Base-by-base conservation (phyloP, 1,140 invertebrate species). In the Belonocnema kinseyi region DNA sequence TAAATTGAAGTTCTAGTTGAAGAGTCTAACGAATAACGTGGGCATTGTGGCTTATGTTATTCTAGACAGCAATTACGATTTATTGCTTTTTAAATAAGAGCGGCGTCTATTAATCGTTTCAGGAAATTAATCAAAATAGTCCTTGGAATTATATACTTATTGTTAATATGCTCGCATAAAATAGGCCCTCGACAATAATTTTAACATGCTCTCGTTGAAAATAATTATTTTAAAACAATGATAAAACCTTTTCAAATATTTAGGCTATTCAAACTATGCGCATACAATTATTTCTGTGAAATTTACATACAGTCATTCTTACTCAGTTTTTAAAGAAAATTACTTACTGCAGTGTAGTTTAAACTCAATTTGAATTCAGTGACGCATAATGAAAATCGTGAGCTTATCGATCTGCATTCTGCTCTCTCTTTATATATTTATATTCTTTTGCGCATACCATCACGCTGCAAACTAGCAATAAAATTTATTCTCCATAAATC, bases 301-400 rank as follows among this genome's bases (percentile, higher is more conserved):
- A 33, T 66, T 66, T 14, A 66, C 13, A 26, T 61, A 12, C 16
- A 66, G 40, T 40, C 5, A 66, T 66, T 26, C 40, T 66, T 66
- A 26, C 58, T 40, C 7, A 16, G 58, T 66, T 1, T 66, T 33
- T 66, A 66, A 66, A 66, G 26, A 26, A 66, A 66, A 66, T 66
- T 16, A 11, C 40, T 66, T 66, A 21, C 58, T 33, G 58, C 40
- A 66, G 16, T 5, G 40, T 66, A 16, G 21, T 66, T 66, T 66
- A 26, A 66, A 66, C 40, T 66, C 58, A 26, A 66, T 66, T 66
- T 66, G 21, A 66, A 66, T 66, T 66, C 58, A 66, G 21, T 66
- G 58, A 66, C 58, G 13, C 58, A 66, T 21, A 66, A 66, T 66
- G 58, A 66, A 66, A 66, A 66, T 66, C 58, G 58, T 66, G 58